Evolutionary conservation across 2,797 vertebrate genomes (phyloP).

Genomic region (Melanotaenia pygmaea): DNA sequence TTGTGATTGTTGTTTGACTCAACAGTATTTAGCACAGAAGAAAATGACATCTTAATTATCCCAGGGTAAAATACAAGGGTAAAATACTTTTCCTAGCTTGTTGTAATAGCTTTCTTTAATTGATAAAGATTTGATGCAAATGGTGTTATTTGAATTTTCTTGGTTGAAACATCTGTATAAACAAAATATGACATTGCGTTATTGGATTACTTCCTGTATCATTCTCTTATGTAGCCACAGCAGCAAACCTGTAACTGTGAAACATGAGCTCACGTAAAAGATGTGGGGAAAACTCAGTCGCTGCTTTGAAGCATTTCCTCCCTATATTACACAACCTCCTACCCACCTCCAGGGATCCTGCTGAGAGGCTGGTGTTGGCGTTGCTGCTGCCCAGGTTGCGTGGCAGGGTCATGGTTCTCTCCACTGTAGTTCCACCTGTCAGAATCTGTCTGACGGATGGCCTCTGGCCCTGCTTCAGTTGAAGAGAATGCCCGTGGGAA

Average conservation of each 20-base stretch:
- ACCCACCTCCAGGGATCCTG: constrained; percentile 97
- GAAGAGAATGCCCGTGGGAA: constrained; percentile 88
- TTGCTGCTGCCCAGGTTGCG: constrained; percentile 93
- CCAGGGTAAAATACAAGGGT: neutral
- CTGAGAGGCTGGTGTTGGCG: constrained; percentile 90
- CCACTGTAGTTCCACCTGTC: constrained; percentile 88
- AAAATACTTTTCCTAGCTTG: neutral
- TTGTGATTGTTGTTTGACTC: neutral
- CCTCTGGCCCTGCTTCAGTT: constrained; percentile 90
- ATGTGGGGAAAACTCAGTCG: constrained; percentile 7
- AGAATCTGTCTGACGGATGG: constrained; percentile 93
- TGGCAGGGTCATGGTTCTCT: constrained; percentile 97
- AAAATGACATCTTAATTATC: neutral
- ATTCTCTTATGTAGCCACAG: neutral
- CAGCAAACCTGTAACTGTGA: constrained; percentile 7
- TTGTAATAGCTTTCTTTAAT: neutral
- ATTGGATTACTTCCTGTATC: neutral
- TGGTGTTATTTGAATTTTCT: neutral
- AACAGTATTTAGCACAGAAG: neutral
- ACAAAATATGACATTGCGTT: neutral
- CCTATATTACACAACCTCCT: constrained; percentile 34
- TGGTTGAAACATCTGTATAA: neutral
- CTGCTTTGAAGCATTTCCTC: constrained; percentile 14
- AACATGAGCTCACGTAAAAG: constrained; percentile 10
- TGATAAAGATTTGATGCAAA: neutral